Base-by-base conservation (phyloP, 2,113 vertebrate genomes). In the Menura novaehollandiae region DNA sequence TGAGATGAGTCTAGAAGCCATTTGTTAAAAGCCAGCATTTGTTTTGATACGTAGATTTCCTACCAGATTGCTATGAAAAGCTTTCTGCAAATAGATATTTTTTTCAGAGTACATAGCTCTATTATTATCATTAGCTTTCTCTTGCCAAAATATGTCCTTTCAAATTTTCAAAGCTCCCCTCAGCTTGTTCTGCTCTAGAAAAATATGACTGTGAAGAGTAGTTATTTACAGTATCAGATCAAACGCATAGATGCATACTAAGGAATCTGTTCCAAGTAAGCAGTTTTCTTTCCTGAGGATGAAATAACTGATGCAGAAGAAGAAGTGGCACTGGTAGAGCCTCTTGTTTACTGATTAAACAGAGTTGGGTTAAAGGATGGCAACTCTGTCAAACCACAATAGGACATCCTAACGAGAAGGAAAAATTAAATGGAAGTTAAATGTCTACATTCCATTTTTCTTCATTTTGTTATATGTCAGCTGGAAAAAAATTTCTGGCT, bases 381-480 rank as follows among this genome's bases (percentile, higher is more conserved):
- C 68, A 93, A 33, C 46, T 76, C 46, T 51, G 21, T 80, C 80
- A 90, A 88, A 74, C 21, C 68, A 75, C 51, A 95, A 78, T 1
- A 59, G 79, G 33, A 76, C 3, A 3, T 19, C 33, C 59, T 86
- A 93, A 81, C 64, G 19, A 84, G 51, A 35, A 94, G 30, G 47
- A 55, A 93, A 92, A 86, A 71, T 62, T 35, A 80, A 79, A 85
- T 52, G 21, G 30, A 95, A 64, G 52, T 81, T 10, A 8, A 95
- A 87, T 71, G 33, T 81, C 81, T 92, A 27, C 30, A 56, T 58
- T 59, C 26, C 47, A 85, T 91, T 97, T 96, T 89, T 95, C 83
- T 91, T 95, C 66, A 88, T 93, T 96, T 88, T 93, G 30, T 84
- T 71, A 59, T 35, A 89, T 37, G 67, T 76, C 89, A 92, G 22